phyloP scores from a whole-genome alignment of 2,888 invertebrate genomes.

The Epsilonema sp. region DNA sequence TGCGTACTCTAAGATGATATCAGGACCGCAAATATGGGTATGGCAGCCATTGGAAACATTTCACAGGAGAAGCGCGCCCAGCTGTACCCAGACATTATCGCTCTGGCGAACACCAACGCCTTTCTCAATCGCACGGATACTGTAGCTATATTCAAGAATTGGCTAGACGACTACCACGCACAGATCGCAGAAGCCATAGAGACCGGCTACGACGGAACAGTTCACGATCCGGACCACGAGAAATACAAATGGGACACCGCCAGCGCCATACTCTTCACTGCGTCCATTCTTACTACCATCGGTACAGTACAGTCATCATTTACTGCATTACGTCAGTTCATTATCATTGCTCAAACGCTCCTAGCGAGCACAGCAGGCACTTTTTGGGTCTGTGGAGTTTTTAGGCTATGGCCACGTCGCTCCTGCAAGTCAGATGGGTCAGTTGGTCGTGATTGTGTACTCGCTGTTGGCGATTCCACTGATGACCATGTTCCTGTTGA shows the following conservation, averaged over 20 bases:
- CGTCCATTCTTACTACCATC: slow-evolving; percentile 4
- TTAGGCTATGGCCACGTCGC: slow-evolving; percentile 9
- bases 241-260: background rate
- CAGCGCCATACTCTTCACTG: slow-evolving; percentile 1
- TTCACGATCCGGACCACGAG: background rate
- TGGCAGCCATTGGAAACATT: background rate
- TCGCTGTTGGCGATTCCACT: slow-evolving; percentile 4
- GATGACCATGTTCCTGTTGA: slow-evolving; percentile 7
- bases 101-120: background rate
- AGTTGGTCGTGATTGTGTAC: slow-evolving; percentile 8
- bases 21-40: background rate
- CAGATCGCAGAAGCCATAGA: background rate
- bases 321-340: no score
- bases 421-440: slow-evolving; percentile 5
- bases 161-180: background rate
- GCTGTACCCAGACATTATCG: no score
- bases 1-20: no score
- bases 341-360: no score
- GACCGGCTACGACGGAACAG: slow-evolving; percentile 2
- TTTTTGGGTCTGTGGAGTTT: no score
- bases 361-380: no score
- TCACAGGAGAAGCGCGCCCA: background rate
- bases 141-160: background rate
- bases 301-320: background rate
- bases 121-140: no score